These are phyloP conservation scores for Pangasius sanitwongsei DNA, from an alignment of 2,797 vertebrate genomes.

Conservation along the genomic window DNA sequence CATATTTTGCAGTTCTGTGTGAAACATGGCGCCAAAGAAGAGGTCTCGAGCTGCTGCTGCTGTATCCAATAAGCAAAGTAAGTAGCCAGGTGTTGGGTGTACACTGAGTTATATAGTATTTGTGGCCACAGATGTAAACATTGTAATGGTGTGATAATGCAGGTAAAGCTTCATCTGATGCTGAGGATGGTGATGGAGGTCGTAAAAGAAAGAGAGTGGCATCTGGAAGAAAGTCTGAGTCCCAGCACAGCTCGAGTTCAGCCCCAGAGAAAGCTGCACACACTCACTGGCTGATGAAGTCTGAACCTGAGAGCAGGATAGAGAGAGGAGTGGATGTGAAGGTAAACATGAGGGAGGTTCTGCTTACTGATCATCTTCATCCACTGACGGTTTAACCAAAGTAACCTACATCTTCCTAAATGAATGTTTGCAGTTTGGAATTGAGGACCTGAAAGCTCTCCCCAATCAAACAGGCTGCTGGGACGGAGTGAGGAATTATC, in stretches of 20 bases:
- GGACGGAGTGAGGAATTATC: slow-evolving; percentile 97
- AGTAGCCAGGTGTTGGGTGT: slow-evolving; percentile 25
- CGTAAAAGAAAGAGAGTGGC: slow-evolving; percentile 63
- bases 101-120: neutral
- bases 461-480: slow-evolving; percentile 88
- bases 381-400: neutral
- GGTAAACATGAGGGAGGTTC: neutral
- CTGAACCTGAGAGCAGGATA: slow-evolving; percentile 92
- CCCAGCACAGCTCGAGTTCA: slow-evolving; percentile 39
- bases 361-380: neutral
- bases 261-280: slow-evolving; percentile 25
- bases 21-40: slow-evolving; percentile 75
- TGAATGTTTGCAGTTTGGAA: slow-evolving; percentile 83
- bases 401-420: neutral
- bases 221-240: slow-evolving; percentile 46
- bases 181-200: slow-evolving; percentile 11
- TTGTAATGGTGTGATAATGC: neutral
- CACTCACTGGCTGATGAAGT: slow-evolving; percentile 93
- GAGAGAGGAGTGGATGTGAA: slow-evolving; percentile 86
- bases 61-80: slow-evolving; percentile 39
- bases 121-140: neutral
- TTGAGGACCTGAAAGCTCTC: slow-evolving; percentile 90
- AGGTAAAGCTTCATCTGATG: slow-evolving; percentile 25
- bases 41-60: slow-evolving; percentile 54
- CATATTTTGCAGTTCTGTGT: neutral